Evolutionary conservation across 2,888 invertebrate species (phyloP), one percentile per base, ranked within the genome.

Genomic region (Lasioglossum figueresi): DNA sequence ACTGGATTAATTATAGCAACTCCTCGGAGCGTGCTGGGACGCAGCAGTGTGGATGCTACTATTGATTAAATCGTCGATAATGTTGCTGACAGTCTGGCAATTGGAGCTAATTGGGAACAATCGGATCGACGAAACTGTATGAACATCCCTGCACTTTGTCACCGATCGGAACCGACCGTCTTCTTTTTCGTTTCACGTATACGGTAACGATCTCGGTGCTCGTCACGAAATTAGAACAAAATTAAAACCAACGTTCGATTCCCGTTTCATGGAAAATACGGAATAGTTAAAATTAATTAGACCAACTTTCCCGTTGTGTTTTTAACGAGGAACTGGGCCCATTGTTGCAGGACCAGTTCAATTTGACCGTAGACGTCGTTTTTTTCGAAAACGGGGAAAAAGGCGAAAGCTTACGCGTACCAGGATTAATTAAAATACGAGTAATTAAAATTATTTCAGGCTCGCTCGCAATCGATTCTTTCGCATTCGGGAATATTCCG

Each of bases 51-150:
- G 8, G 74, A 77, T 75, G 71, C 68, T 68, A 66, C 31, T 79
- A 84, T 84, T 40, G 83, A 84, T 83, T 72, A 75, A 83, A 37
- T 63, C 75, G 84, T 34, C 72, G 83, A 83, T 83, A 83, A 84
- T 78, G 48, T 79, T 76, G 27, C 56, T 40, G 66, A 76, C 79
- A 83, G 52, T 63, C 71, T 40, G 31, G 34, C 40, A 19, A 76
- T 27, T 71, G 56, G 79, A 79, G 76, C 79, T 76, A 71, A 83
- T 72, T 48, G 43, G 37, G 23, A 34, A 52, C 48, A 73, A 52
- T 73, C 48, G 34, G 12, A 34, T 68, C n/a, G 66, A 37, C 66
- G 34, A 31, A 10, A 31, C n/a, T 31, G 12, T 43, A 16, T 27
- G 75, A 34, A 5, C 63, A 40, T 63, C 19, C 19, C 27, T 27